Percentiles rank a stretch among this genome's conserved stretches.
phyloP scores from a whole-genome alignment of 2,797 vertebrate species.

The Lindbergichthys nudifrons region DNA sequence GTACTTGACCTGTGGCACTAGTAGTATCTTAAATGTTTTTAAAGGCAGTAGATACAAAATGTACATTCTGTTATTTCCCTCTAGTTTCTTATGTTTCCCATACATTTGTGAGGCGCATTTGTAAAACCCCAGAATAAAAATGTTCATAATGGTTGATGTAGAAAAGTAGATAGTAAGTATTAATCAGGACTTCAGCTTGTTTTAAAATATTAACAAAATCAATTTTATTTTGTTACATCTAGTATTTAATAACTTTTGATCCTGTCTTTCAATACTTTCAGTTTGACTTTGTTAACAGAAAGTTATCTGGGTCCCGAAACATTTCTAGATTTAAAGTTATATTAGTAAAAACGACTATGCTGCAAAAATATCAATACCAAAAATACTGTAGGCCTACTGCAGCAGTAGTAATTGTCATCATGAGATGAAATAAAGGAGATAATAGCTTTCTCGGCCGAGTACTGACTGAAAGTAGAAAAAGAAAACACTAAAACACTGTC shows the following conservation, averaged over 20 bases:
- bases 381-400: not conserved
- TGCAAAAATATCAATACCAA: conserved; percentile 5
- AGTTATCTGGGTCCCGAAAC: not conserved
- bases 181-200: not conserved
- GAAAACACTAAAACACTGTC: not conserved
- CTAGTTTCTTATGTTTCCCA: not conserved
- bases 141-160: not conserved
- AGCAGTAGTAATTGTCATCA: not conserved
- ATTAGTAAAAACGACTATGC: not conserved
- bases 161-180: no score
- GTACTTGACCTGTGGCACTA: not conserved
- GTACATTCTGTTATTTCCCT: not conserved
- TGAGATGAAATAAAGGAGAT: not conserved
- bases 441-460: conserved; percentile 10
- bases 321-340: not conserved
- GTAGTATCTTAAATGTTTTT: not conserved
- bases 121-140: not conserved
- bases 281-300: not conserved
- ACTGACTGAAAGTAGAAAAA: not conserved
- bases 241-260: not conserved
- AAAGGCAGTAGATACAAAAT: not conserved
- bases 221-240: not conserved
- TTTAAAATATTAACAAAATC: not conserved
- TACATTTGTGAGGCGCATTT: not conserved
- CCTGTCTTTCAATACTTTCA: not conserved